Percentiles rank a stretch among this genome's conserved stretches.
Conservation (phyloP, 2,888 invertebrate genomes). For the Neoitamus cyanurus region DNA sequence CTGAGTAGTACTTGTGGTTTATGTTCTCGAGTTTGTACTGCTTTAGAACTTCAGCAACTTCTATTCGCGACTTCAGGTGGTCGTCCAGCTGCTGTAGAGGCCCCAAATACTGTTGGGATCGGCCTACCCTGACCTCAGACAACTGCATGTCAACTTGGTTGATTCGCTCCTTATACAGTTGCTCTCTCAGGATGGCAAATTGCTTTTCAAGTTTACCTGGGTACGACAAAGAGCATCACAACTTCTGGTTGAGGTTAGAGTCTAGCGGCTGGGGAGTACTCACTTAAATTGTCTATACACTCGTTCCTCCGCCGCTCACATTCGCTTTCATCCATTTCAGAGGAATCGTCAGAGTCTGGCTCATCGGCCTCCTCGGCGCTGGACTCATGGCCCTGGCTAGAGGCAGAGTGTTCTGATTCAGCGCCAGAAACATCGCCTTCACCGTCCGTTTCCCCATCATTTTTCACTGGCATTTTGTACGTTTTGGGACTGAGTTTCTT, state of each 20-base stretch:
- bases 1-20: slow-evolving; percentile 86
- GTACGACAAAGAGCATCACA: slow-evolving; percentile 52
- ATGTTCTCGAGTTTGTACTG: slow-evolving; percentile 85
- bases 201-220: slow-evolving; percentile 87
- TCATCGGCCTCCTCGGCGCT: slow-evolving; percentile 81
- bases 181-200: slow-evolving; percentile 86
- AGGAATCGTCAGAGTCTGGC: slow-evolving; percentile 85
- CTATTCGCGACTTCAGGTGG: slow-evolving; percentile 84
- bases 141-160: slow-evolving; percentile 86
- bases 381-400: slow-evolving; percentile 77
- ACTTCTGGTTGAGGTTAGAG: not conserved
- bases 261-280: not conserved
- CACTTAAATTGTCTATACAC: slow-evolving; percentile 83
- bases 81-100: slow-evolving; percentile 89
- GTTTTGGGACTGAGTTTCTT: not conserved
- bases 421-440: slow-evolving; percentile 78
- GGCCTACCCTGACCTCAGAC: slow-evolving; percentile 85
- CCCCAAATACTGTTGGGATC: slow-evolving; percentile 88
- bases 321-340: slow-evolving; percentile 93
- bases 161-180: slow-evolving; percentile 86
- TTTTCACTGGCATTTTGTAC: slow-evolving; percentile 74
- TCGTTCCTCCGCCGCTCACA: slow-evolving; percentile 86
- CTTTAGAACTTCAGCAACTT: slow-evolving; percentile 89
- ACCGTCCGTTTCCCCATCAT: slow-evolving; percentile 72
- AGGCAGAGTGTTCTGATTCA: slow-evolving; percentile 76